A percentile compares a stretch with the other conserved stretches of the same genome.
phyloP scores from a whole-genome alignment of 2,113 vertebrate genomes.

The Hyla sarda region DNA sequence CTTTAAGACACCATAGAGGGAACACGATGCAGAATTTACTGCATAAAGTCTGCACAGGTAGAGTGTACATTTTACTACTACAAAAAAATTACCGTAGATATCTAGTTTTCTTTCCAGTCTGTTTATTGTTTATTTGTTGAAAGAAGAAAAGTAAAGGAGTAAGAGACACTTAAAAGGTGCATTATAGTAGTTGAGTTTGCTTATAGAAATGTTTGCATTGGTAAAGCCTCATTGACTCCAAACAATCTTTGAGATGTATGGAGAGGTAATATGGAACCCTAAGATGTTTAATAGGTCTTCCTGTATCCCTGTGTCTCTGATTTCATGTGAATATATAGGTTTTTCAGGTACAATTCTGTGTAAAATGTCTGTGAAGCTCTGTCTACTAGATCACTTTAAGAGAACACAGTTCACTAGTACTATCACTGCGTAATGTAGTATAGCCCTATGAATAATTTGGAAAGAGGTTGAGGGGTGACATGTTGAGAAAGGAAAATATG shows the following conservation, averaged over 20 bases:
- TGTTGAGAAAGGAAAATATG: too few species aligned
- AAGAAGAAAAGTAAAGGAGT: background rate
- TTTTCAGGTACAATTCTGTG: too few species aligned
- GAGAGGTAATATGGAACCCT: background rate
- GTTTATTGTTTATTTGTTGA: background rate
- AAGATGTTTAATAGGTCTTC: too few species aligned
- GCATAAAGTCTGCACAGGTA: slow-evolving; percentile 70
- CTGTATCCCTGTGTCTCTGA: too few species aligned
- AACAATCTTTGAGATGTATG: background rate
- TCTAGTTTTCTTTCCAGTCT: slow-evolving; percentile 20
- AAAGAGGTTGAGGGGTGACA: too few species aligned
- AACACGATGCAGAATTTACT: slow-evolving; percentile 73
- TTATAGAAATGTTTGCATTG: background rate
- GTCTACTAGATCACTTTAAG: too few species aligned
- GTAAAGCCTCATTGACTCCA: background rate
- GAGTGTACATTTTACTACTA: slow-evolving; percentile 27
- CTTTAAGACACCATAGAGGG: slow-evolving; percentile 79
- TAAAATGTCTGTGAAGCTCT: too few species aligned
- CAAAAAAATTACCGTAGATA: slow-evolving; percentile 45
- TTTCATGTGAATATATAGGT: too few species aligned
- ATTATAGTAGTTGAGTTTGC: background rate
- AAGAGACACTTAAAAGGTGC: background rate
- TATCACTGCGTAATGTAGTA: too few species aligned
- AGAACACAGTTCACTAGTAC: too few species aligned
- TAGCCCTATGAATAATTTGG: too few species aligned